A percentile compares a stretch with the other conserved stretches of the same genome.
Evolutionary conservation across 2,888 invertebrate species (phyloP).

Genomic region (Conchocele bisecta): DNA sequence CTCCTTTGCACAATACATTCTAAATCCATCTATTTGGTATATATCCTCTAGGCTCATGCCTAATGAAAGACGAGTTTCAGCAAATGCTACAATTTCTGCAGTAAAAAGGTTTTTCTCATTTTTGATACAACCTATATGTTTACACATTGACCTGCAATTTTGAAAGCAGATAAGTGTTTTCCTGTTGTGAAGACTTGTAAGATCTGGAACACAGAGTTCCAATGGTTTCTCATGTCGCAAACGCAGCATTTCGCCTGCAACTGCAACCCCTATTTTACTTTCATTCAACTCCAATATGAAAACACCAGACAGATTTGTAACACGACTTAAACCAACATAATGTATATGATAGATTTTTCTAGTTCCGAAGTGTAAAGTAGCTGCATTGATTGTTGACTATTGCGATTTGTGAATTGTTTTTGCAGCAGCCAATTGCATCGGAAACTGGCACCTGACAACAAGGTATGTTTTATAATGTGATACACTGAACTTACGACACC

Average conservation of each 20-base stretch:
- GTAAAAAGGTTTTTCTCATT: constrained; percentile 19
- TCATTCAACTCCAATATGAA: constrained; percentile 38
- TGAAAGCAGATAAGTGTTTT: constrained; percentile 27
- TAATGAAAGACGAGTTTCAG: constrained; percentile 52
- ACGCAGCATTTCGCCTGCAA: constrained; percentile 41
- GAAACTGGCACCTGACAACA: constrained; percentile 47
- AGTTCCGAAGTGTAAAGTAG: constrained; percentile 49
- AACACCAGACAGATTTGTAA: constrained; percentile 29
- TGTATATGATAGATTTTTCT: constrained; percentile 51
- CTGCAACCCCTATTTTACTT: constrained; percentile 35
- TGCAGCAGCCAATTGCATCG: constrained; percentile 46
- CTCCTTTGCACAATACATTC: too few species aligned
- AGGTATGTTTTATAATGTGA: constrained; percentile 25
- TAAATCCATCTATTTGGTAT: too few species aligned
- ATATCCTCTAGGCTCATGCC: too few species aligned
- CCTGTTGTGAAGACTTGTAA: not conserved
- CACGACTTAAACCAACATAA: constrained; percentile 58
- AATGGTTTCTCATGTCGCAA: constrained; percentile 13
- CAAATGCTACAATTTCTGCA: constrained; percentile 34
- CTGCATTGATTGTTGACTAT: constrained; percentile 47
- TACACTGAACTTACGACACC: constrained; percentile 20
- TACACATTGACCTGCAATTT: constrained; percentile 41
- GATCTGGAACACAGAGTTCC: not conserved
- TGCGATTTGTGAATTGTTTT: constrained; percentile 59
- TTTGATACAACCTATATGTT: constrained; percentile 38